Evolutionary conservation across 2,888 invertebrate species (phyloP).

Genomic region (Lasioglossum lativentre): DNA sequence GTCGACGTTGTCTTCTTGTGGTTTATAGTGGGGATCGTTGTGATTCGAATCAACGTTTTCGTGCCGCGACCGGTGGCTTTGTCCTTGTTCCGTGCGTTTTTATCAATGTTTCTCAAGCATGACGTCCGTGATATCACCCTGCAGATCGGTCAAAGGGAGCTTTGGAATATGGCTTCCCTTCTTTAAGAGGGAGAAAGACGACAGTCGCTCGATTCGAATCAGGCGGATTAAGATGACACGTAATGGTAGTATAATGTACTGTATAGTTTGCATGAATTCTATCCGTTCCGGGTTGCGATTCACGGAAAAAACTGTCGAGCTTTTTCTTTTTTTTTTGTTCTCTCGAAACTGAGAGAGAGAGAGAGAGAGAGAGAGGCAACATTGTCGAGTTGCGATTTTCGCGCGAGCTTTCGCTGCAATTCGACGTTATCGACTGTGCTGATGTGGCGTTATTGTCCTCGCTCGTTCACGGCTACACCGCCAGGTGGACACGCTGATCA

Average conservation of each 20-base stretch:
- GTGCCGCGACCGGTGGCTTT: neutral
- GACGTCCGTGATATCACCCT: constrained; percentile 55
- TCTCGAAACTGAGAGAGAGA: neutral
- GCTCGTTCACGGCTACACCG: neutral
- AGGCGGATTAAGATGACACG: neutral
- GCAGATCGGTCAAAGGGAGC: constrained; percentile 59
- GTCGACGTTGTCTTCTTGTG: neutral
- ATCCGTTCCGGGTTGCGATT: neutral
- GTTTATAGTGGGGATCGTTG: constrained; percentile 26
- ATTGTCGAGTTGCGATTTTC: constrained; percentile 38
- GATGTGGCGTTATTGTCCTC: neutral
- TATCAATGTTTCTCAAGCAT: constrained; percentile 12
- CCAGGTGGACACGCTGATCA: constrained; percentile 44
- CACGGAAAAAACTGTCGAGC: neutral
- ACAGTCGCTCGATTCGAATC: constrained; percentile 35
- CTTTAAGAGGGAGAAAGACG: constrained; percentile 38
- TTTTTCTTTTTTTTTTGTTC: too few species aligned
- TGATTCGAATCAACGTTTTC: constrained; percentile 24
- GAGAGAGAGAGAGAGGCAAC: neutral
- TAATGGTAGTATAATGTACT: neutral
- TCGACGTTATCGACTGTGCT: constrained; percentile 51
- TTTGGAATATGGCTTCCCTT: constrained; percentile 70
- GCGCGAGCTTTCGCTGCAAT: constrained; percentile 42
- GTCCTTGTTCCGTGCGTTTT: neutral
- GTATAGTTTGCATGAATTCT: neutral